phyloP scores from a whole-genome alignment of 37 sponge, comb jelly and placozoan genomes.

The Axinella damicornis region DNA sequence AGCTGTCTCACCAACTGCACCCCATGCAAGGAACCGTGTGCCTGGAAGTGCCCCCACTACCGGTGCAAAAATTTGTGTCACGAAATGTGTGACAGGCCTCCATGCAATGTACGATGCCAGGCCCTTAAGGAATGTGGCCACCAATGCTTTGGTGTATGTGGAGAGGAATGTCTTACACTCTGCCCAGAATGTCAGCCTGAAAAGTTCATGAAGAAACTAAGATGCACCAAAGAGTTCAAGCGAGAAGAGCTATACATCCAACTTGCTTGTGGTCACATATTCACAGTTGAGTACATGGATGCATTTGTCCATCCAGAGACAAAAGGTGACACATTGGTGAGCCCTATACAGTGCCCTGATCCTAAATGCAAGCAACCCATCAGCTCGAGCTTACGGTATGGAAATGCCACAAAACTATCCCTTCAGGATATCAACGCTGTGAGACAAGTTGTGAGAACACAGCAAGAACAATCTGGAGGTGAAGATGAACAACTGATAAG shows the following conservation, averaged over 20 bases:
- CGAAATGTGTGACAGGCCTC: slow-evolving; percentile 63
- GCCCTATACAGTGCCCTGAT: slow-evolving; percentile 48
- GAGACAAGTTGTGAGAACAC: not conserved
- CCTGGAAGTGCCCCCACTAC: slow-evolving; percentile 41
- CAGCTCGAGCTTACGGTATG: slow-evolving; percentile 36
- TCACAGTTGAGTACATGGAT: slow-evolving; percentile 50
- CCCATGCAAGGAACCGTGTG: slow-evolving; percentile 40
- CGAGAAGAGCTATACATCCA: slow-evolving; percentile 4
- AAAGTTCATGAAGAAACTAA: slow-evolving; percentile 23
- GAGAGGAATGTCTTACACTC: slow-evolving; percentile 70
- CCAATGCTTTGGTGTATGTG: slow-evolving; percentile 76
- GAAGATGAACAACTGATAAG: not conserved
- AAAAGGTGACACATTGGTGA: not conserved
- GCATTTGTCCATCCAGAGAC: not conserved
- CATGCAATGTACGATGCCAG: slow-evolving; percentile 63
- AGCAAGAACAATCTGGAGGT: not conserved
- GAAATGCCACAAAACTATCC: slow-evolving; percentile 22
- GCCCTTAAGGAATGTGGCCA: slow-evolving; percentile 71
- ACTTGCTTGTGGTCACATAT: slow-evolving; percentile 55
- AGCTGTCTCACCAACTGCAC: not conserved
- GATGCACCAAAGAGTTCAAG: not conserved
- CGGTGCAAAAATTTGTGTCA: slow-evolving; percentile 58
- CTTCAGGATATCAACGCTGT: slow-evolving; percentile 14
- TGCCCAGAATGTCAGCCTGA: slow-evolving; percentile 56
- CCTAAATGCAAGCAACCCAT: slow-evolving; percentile 20